These are phyloP conservation scores for Manis pentadactyla DNA, from an alignment of 2,797 vertebrate genomes.

Conservation along the genomic window DNA sequence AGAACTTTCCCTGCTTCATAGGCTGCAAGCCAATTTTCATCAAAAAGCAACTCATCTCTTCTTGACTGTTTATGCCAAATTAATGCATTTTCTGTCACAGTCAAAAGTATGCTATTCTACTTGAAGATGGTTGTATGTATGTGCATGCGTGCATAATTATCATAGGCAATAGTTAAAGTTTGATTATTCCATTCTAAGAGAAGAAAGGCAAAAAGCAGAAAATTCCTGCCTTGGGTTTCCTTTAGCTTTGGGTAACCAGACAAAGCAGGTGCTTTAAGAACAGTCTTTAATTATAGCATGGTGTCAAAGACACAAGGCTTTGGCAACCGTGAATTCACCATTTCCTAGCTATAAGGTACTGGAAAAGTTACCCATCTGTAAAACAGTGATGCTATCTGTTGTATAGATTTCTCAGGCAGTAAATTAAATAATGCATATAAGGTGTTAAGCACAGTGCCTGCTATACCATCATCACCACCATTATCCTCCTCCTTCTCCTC, in stretches of 20 bases:
- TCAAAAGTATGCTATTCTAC: conserved; percentile 56
- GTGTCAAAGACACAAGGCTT: background rate
- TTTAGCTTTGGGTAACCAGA: conserved; percentile 46
- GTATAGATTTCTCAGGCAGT: background rate
- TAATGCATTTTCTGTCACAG: conserved; percentile 67
- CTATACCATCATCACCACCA: background rate
- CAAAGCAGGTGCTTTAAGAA: conserved; percentile 65
- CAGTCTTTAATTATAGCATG: conserved; percentile 31
- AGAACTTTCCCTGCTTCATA: background rate
- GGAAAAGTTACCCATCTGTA: background rate
- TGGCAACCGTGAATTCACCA: background rate
- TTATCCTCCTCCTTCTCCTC: background rate
- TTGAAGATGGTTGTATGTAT: conserved; percentile 57
- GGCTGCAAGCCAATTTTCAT: conserved; percentile 34
- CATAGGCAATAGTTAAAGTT: conserved; percentile 37
- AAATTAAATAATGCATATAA: background rate
- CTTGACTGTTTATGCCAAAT: conserved; percentile 62
- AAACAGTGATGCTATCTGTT: background rate
- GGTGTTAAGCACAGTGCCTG: background rate
- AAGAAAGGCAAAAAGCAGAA: conserved; percentile 60
- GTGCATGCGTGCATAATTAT: conserved; percentile 51
- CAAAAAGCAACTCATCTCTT: conserved; percentile 52
- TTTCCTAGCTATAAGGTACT: background rate
- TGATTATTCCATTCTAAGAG: conserved; percentile 64
- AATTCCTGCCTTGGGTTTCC: conserved; percentile 30